Base-by-base conservation (phyloP, 2,113 vertebrate species). In the Butorides virescens region DNA sequence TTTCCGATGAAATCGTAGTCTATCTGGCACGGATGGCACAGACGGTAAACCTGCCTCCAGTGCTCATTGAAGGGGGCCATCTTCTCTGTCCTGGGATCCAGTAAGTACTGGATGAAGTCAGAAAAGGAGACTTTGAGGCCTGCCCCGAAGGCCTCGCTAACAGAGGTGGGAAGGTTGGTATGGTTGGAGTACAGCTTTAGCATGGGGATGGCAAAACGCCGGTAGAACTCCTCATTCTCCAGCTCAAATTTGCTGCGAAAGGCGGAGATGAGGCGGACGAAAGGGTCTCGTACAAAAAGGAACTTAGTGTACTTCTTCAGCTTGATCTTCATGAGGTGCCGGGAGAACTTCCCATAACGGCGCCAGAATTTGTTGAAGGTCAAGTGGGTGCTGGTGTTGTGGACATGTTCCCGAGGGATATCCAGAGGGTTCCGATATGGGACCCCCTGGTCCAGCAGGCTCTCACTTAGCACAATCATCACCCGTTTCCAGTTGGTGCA, bases 281-380 rank as follows among this genome's bases (percentile, higher is more conserved):
- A 99, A 47, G 99, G 99, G 95, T 99, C 99, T 2, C 99, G 98
- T 22, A 99, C 99, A 0, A 99, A 99, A 32, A 99, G 98, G 87
- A 99, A 99, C 98, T 99, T 99, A 34, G 99, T 99, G 97, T 99
- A 99, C 71, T 99, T 99, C 96, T 99, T 99, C 88, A 99, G 98
- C 89, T 99, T 99, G 92, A 99, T 97, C 98, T 99, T 99, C 99
- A 99, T 99, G 78, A 99, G 98, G 96, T 99, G 99, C n/a, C 98
- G 98, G 1, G 99, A 99, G 87, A 99, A 99, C 92, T 98, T 99
- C 9, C 99, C 99, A 0, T 99, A 99, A 76, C 99, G 99, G 30
- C 99, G 99, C 99, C 99, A 99, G 98, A 99, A 99, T 92, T 99
- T 99, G 98, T 98, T 99, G 97, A 99, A 99, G 5, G 99, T 99